Evolutionary conservation across 2,113 vertebrate species (phyloP).

Genomic region (Larimichthys crocea): DNA sequence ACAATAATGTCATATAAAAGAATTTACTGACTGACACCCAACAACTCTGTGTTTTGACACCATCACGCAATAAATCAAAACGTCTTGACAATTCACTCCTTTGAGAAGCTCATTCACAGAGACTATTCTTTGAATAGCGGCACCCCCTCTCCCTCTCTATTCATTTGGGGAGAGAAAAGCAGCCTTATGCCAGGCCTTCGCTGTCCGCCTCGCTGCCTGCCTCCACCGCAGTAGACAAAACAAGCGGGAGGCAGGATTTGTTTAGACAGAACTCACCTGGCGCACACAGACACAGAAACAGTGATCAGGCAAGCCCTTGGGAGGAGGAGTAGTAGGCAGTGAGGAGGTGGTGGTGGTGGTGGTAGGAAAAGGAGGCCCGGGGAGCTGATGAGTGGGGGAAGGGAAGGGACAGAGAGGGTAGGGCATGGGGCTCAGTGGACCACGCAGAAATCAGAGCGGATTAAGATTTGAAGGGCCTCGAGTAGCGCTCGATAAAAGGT

Average conservation of each 20-base stretch:
- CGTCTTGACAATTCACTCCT: constrained; percentile 30
- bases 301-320: constrained; percentile 71
- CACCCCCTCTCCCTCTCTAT: constrained; percentile 8
- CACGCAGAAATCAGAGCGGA: constrained; percentile 61
- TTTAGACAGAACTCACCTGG: constrained; percentile 84
- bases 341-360: not conserved
- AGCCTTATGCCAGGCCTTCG: constrained; percentile 47
- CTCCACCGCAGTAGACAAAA: constrained; percentile 78
- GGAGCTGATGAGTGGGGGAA: constrained; percentile 23
- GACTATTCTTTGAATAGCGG: constrained; percentile 36
- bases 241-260: constrained; percentile 79
- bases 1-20: not conserved
- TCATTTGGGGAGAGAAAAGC: constrained; percentile 56
- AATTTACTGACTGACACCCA: constrained; percentile 6
- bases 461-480: constrained; percentile 58
- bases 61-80: constrained; percentile 14
- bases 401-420: constrained; percentile 24
- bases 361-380: not conserved
- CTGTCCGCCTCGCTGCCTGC: constrained; percentile 65
- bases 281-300: constrained; percentile 74
- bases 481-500: constrained; percentile 38
- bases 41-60: constrained; percentile 17
- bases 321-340: constrained; percentile 50
- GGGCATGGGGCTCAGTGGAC: constrained; percentile 33
- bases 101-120: constrained; percentile 33